These are phyloP conservation scores for Larimichthys crocea DNA, from an alignment of 2,113 vertebrate genomes.

Conservation along the genomic window DNA sequence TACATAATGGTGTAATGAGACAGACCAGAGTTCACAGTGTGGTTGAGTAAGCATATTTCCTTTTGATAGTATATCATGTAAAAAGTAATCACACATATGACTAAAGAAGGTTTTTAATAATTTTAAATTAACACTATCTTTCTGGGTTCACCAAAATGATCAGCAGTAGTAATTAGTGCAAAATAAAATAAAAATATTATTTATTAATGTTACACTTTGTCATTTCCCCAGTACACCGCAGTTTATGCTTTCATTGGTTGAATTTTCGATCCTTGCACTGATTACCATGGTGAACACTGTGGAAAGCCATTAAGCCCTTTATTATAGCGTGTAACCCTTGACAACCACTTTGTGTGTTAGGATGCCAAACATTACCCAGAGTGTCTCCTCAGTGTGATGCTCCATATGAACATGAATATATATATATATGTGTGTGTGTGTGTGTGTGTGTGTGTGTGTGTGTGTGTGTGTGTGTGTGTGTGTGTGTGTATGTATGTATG, in stretches of 20 bases:
- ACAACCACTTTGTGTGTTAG: constrained; percentile 24
- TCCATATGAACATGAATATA: not conserved
- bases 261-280: constrained; percentile 3
- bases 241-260: constrained; percentile 5
- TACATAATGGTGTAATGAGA: constrained; percentile 29
- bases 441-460: not conserved
- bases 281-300: constrained; percentile 2
- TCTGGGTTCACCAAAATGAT: not conserved
- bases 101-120: not conserved
- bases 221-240: not conserved
- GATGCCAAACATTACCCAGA: constrained; percentile 1
- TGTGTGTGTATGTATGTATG: too few species aligned
- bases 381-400: not conserved
- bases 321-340: constrained; percentile 15
- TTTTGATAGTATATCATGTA: not conserved
- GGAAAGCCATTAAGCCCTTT: constrained; percentile 21
- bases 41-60: not conserved
- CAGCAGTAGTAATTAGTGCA: not conserved
- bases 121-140: not conserved
- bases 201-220: not conserved
- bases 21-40: constrained; percentile 10
- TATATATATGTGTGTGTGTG: not conserved
- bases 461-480: not conserved
- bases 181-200: not conserved
- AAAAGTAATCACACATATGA: not conserved